These are phyloP conservation scores for Hemaris fuciformis DNA, from an alignment of 2,888 invertebrate species.

Conservation along the genomic window DNA sequence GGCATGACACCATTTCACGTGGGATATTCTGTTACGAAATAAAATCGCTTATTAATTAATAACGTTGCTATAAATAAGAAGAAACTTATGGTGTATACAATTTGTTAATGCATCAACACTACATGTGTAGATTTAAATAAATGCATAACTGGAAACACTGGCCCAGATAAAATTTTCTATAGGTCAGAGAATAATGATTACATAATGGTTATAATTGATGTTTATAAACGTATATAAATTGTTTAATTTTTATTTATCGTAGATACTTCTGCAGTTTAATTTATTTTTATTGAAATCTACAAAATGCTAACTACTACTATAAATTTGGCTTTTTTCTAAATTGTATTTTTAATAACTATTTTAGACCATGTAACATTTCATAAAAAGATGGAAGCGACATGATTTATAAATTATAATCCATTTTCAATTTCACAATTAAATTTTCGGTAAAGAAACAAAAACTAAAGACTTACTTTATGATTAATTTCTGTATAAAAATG, in stretches of 20 bases:
- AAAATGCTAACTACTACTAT: not conserved
- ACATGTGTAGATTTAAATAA: not conserved
- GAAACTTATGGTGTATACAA: not conserved
- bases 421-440: too few species aligned
- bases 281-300: not conserved
- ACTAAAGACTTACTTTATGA: not conserved
- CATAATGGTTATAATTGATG: too few species aligned
- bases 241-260: too few species aligned
- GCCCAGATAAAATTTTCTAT: not conserved
- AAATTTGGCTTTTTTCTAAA: not conserved
- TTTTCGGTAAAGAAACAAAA: too few species aligned
- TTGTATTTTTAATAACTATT: not conserved
- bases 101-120: too few species aligned
- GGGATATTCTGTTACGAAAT: not conserved
- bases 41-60: not conserved
- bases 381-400: too few species aligned
- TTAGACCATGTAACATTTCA: not conserved
- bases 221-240: too few species aligned
- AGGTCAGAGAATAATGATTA: too few species aligned
- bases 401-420: too few species aligned
- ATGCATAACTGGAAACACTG: not conserved
- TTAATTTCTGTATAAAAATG: not conserved
- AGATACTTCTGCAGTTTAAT: too few species aligned
- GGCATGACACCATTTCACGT: not conserved
- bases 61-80: not conserved